Percentiles rank a stretch among this genome's conserved stretches.
These are phyloP conservation scores for Neodiprion pinetum DNA, from an alignment of 1,140 invertebrate species.

Conservation along the genomic window DNA sequence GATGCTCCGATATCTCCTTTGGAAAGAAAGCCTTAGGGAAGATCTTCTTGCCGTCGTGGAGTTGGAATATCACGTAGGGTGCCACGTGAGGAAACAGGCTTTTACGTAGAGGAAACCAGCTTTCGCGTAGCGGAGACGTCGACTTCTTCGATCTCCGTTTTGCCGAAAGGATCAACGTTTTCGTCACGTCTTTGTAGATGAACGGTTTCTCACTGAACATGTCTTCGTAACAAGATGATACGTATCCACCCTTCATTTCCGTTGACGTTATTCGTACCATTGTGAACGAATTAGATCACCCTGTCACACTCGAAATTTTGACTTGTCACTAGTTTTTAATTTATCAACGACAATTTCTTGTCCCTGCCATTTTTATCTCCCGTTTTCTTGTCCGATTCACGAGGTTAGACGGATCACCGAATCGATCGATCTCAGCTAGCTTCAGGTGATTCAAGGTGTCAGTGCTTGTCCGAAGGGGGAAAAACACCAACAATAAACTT, in stretches of 20 bases:
- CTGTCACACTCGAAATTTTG: too few relatives aligned
- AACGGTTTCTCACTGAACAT: neutral
- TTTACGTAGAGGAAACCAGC: conserved; percentile 31
- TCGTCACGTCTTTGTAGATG: neutral
- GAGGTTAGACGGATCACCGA: too few relatives aligned
- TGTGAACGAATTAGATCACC: too few relatives aligned
- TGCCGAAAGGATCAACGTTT: neutral
- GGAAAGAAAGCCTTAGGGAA: conserved; percentile 43
- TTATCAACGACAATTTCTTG: too few relatives aligned
- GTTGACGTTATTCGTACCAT: neutral
- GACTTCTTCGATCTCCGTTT: neutral
- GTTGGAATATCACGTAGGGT: conserved; percentile 67
- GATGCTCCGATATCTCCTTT: conserved; percentile 52
- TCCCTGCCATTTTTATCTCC: too few relatives aligned
- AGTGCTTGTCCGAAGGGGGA: too few relatives aligned
- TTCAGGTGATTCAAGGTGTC: too few relatives aligned
- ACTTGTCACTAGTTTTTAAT: too few relatives aligned
- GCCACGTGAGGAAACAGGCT: conserved; percentile 65
- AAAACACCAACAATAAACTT: too few relatives aligned
- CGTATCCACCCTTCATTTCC: neutral
- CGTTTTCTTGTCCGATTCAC: too few relatives aligned
- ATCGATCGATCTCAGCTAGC: too few relatives aligned
- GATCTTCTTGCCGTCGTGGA: conserved; percentile 40
- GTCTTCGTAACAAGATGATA: neutral
- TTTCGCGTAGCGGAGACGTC: neutral